These are phyloP conservation scores for Aphidius ervi DNA, from an alignment of 1,140 invertebrate species.

Conservation along the genomic window DNA sequence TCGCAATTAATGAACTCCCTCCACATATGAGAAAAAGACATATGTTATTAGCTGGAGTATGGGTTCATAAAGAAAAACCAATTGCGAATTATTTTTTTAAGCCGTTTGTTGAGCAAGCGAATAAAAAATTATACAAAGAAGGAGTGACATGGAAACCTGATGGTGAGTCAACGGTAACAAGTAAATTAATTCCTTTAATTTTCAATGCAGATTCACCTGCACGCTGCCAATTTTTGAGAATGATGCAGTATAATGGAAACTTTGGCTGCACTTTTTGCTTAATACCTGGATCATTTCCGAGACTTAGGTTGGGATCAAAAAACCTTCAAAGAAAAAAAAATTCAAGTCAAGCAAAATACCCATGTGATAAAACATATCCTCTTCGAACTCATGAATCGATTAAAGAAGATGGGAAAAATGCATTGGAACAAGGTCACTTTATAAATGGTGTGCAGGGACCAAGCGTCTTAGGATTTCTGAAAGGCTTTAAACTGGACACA, in stretches of 20 bases:
- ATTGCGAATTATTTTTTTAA: constrained; percentile 15
- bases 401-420: background rate
- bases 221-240: background rate
- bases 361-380: background rate
- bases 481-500: constrained; percentile 4
- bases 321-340: too few species aligned
- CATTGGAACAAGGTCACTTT: background rate
- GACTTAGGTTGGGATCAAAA: too few species aligned
- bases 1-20: constrained; percentile 24
- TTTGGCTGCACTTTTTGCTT: too few species aligned
- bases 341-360: too few species aligned
- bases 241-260: constrained; percentile 17
- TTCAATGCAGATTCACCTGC: constrained; percentile 12
- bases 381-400: background rate
- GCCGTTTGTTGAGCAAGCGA: constrained; percentile 11
- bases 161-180: background rate
- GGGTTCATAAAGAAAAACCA: constrained; percentile 17
- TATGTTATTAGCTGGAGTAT: constrained; percentile 24
- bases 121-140: constrained; percentile 8
- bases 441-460: constrained; percentile 7
- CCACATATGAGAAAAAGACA: constrained; percentile 17
- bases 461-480: background rate
- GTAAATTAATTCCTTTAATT: constrained; percentile 15
- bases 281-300: too few species aligned
- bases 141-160: constrained; percentile 11